These are phyloP conservation scores for Nibea coibor DNA, from an alignment of 2,113 vertebrate species.

Conservation along the genomic window DNA sequence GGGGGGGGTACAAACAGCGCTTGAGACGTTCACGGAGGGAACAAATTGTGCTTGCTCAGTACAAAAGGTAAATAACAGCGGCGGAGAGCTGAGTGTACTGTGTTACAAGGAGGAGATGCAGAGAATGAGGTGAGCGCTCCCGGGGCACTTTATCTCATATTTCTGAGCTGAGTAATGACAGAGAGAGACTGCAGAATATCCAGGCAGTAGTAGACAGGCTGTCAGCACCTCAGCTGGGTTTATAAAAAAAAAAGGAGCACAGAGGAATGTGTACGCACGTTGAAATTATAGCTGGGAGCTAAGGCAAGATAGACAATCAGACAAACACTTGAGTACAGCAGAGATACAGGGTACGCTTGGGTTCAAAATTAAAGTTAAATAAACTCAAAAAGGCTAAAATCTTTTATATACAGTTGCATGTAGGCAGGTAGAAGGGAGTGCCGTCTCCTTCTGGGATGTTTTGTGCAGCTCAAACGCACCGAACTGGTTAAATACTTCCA, in stretches of 20 bases:
- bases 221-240: conserved; percentile 62
- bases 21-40: conserved; percentile 14
- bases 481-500: neutral
- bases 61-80: conserved; percentile 37
- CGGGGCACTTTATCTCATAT: conserved; percentile 66
- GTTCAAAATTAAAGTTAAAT: neutral
- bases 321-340: neutral
- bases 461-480: neutral
- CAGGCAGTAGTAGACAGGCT: conserved; percentile 42
- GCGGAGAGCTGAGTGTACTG: neutral
- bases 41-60: conserved; percentile 28
- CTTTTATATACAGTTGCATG: too few relatives aligned
- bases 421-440: conserved; percentile 29
- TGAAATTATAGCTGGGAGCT: conserved; percentile 30
- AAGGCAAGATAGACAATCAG: conserved; percentile 25
- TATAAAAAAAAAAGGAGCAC: conserved; percentile 9
- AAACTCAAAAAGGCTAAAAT: neutral
- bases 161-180: conserved; percentile 69
- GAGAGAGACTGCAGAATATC: conserved; percentile 43
- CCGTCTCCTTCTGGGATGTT: conserved; percentile 13
- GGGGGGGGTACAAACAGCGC: neutral
- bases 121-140: conserved; percentile 53
- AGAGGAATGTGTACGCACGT: conserved; percentile 45
- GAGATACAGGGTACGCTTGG: neutral
- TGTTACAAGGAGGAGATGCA: conserved; percentile 18